Conservation (phyloP, 2,888 invertebrate species). For the Drosophila incognita region DNA sequence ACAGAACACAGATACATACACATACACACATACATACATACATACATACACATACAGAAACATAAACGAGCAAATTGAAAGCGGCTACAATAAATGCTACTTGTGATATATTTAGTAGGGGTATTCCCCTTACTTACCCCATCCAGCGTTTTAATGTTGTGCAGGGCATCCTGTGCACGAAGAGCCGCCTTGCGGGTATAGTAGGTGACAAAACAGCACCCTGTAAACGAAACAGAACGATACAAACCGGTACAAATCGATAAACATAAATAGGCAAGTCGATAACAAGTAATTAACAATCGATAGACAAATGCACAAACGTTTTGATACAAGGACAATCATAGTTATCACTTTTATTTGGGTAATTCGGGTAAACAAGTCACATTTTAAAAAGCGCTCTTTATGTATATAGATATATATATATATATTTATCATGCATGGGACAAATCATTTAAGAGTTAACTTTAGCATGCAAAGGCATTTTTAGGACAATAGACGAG, state of each 20-base stretch:
- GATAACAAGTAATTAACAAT: slow-evolving; percentile 52
- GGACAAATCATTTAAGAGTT: slow-evolving; percentile 8
- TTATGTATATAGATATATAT: neutral
- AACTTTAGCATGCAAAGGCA: slow-evolving; percentile 33
- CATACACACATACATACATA: slow-evolving; percentile 18
- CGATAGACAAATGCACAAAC: slow-evolving; percentile 72
- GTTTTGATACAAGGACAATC: slow-evolving; percentile 59
- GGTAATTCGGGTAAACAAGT: slow-evolving; percentile 2
- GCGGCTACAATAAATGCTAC: slow-evolving; percentile 45
- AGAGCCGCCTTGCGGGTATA: slow-evolving; percentile 98
- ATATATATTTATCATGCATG: slow-evolving; percentile 47
- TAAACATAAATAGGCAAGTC: slow-evolving; percentile 49
- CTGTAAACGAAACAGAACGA: slow-evolving; percentile 89
- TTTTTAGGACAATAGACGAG: slow-evolving; percentile 53
- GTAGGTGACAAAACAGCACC: slow-evolving; percentile 99
- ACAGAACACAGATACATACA: slow-evolving; percentile 22
- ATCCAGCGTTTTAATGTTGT: slow-evolving; percentile 98
- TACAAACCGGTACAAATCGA: slow-evolving; percentile 73
- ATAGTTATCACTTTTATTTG: slow-evolving; percentile 5
- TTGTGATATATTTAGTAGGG: slow-evolving; percentile 17
- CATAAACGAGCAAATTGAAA: slow-evolving; percentile 66
- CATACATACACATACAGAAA: slow-evolving; percentile 49
- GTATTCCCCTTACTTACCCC: slow-evolving; percentile 92
- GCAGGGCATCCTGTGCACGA: slow-evolving; percentile 99
- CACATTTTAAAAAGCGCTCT: neutral